Percentiles rank a stretch among this genome's conserved stretches.
These are phyloP conservation scores for Spodoptera frugiperda DNA, from an alignment of 1,140 invertebrate genomes.

Conservation along the genomic window DNA sequence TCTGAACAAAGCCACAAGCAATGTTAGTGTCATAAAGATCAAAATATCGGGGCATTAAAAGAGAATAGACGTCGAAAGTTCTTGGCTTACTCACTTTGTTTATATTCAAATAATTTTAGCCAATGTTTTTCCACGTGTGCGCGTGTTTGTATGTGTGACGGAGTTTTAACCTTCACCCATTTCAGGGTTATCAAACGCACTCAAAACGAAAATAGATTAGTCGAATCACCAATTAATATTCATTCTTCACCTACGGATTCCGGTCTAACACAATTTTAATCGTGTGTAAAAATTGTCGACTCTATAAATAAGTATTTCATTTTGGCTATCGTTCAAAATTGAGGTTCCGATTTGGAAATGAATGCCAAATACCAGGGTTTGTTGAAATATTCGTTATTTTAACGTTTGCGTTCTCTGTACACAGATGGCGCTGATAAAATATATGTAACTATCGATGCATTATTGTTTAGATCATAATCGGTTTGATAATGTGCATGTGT, in stretches of 20 bases:
- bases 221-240: background rate
- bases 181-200: slow-evolving; percentile 11
- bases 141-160: background rate
- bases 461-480: too few species aligned
- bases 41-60: too few species aligned
- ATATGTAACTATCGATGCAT: too few species aligned
- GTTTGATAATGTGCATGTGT: too few species aligned
- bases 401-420: background rate
- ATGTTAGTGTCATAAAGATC: too few species aligned
- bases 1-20: too few species aligned
- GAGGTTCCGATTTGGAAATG: background rate
- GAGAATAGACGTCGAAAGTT: too few species aligned
- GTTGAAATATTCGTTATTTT: background rate
- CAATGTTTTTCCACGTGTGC: slow-evolving; percentile 12
- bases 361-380: slow-evolving; percentile 22
- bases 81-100: background rate
- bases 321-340: slow-evolving; percentile 36
- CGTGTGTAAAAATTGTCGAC: background rate
- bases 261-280: background rate
- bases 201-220: background rate
- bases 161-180: slow-evolving; percentile 10
- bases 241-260: background rate
- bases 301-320: slow-evolving; percentile 23
- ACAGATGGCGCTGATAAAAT: slow-evolving; percentile 11
- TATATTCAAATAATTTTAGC: slow-evolving; percentile 13